phyloP scores from a whole-genome alignment of 2,888 invertebrate genomes.

The Drosophila maculinotata region DNA sequence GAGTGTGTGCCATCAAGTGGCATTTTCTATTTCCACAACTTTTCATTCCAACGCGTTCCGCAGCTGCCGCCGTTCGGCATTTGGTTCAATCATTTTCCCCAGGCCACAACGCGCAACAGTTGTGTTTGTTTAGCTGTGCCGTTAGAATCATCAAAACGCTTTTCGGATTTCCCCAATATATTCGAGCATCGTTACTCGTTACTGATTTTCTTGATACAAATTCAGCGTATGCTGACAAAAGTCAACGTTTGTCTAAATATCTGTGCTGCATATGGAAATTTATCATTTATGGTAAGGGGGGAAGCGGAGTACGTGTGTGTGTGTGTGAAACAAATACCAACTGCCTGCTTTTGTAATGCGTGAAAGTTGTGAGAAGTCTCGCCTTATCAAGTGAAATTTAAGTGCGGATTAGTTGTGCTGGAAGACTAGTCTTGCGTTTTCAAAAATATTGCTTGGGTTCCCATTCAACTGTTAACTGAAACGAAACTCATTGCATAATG shows the following conservation, averaged over 20 bases:
- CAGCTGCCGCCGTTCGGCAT: conserved; percentile 25
- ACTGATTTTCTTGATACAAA: background rate
- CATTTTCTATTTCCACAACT: conserved; percentile 64
- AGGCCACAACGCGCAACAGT: conserved; percentile 56
- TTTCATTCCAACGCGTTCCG: conserved; percentile 61
- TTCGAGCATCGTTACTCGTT: conserved; percentile 7
- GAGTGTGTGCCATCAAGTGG: conserved; percentile 39
- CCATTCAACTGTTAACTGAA: conserved; percentile 24
- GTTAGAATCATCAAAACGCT: conserved; percentile 35
- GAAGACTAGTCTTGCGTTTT: conserved; percentile 21
- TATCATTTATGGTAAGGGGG: conserved; percentile 47
- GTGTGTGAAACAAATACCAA: conserved; percentile 24
- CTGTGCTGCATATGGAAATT: conserved; percentile 48
- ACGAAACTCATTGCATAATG: conserved; percentile 30
- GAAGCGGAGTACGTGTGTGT: background rate
- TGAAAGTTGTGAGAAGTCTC: conserved; percentile 46
- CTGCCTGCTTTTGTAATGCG: conserved; percentile 7
- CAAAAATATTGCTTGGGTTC: background rate
- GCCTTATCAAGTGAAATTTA: conserved; percentile 29
- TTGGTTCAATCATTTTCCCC: conserved; percentile 63
- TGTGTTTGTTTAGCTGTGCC: conserved; percentile 70
- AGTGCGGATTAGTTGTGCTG: conserved; percentile 33
- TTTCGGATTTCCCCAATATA: conserved; percentile 10
- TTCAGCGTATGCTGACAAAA: conserved; percentile 8
- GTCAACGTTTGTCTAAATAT: conserved; percentile 17